phyloP scores from a whole-genome alignment of 35 echinoderm and acorn worm genomes.

The Holothuria glaberrima region DNA sequence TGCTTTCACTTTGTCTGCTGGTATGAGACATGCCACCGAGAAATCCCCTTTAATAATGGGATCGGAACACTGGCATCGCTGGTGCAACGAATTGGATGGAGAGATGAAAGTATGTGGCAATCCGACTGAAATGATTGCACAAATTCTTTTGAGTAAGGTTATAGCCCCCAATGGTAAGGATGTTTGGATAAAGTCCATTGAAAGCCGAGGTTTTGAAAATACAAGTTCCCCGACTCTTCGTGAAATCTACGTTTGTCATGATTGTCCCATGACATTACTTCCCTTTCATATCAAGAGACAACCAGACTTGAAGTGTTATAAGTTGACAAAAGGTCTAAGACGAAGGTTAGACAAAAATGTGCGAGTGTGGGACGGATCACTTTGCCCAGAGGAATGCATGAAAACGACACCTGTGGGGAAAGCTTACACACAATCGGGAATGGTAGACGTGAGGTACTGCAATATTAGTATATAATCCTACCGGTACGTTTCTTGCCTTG shows the following conservation, averaged over 20 bases:
- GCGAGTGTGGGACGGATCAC: constrained; percentile 22
- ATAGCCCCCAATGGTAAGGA: constrained; percentile 42
- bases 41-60: not conserved
- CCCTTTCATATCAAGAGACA: constrained; percentile 20
- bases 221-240: not conserved
- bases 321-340: not conserved
- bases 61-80: constrained; percentile 2
- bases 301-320: not conserved
- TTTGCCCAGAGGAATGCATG: constrained; percentile 28
- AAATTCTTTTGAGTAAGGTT: not conserved
- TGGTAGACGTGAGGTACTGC: not conserved
- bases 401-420: not conserved
- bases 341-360: not conserved
- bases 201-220: not conserved
- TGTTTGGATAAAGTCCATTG: not conserved
- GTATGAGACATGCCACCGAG: not conserved
- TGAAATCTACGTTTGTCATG: constrained; percentile 9
- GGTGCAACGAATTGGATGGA: constrained; percentile 23
- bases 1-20: not conserved
- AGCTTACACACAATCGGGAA: not conserved
- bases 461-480: no score
- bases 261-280: constrained; percentile 6
- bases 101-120: constrained; percentile 14
- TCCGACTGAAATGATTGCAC: constrained; percentile 41
- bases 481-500: no score